Evolutionary conservation across 2,888 invertebrate genomes (phyloP), one percentile per base, ranked within the genome.

Genomic region (Xestia ashworthii): DNA sequence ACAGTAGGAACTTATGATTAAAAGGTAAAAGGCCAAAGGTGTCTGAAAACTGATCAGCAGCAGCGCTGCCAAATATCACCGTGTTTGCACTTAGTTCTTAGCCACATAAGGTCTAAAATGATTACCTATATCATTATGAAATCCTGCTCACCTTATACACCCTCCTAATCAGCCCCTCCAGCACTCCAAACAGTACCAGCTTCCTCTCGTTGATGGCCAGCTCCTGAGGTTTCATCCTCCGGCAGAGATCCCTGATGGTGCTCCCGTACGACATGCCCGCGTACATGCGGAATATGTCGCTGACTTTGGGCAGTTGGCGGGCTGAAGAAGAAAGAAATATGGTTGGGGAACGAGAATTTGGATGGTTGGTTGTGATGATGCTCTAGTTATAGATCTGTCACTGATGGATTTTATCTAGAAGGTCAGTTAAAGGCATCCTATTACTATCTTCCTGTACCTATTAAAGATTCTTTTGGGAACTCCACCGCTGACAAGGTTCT

Each of bases 111-210:
- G 12, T 14, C 4, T 48, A 32, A 41, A 11, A 41, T 53, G 6
- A 25, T n/a, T n/a, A n/a, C 11, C 3, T 11, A 53, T 14, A 11
- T 38, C 22, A 38, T 38, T 41, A 14, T 8, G 25, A 19, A 44
- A 58, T 16, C 12, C n/a, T 16, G 25, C 81, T 79, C 81, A 98
- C 98, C 97, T 98, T 98, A 89, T 99, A 98, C 0, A 99, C 97
- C 85, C 98, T 96, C 53, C 98, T 97, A 77, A 99, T 98, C 11
- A 99, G 96, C 0, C 98, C 98, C 91, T 99, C 98, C 9, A 99
- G 97, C n/a, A 99, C 96, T 1, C 99, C 99, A 93, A 99, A 99
- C 88, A 99, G 98, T 72, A 99, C 98, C 69, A 99, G 97, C 90
- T 98, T 98, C 86, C 98, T 97, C 95, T 98, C 98, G 91, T 98